phyloP scores from a whole-genome alignment of 1,140 invertebrate genomes.

The Mycetomoellerius zeteki region DNA sequence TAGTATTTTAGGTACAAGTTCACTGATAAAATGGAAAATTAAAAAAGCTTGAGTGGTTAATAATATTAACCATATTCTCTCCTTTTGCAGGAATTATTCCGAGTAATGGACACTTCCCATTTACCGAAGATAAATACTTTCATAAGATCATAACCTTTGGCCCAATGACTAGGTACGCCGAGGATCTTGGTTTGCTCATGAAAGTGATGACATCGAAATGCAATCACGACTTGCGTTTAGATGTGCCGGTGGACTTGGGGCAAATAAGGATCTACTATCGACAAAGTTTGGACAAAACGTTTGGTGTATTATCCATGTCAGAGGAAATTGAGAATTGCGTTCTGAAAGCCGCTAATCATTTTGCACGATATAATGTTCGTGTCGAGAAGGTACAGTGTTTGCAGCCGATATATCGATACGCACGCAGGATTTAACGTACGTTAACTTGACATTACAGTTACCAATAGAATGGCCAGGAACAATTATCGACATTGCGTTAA shows the following conservation, averaged over 20 bases:
- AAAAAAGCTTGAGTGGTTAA: neutral
- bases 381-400: slow-evolving; percentile 79
- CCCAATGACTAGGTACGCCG: slow-evolving; percentile 93
- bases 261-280: slow-evolving; percentile 90
- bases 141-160: slow-evolving; percentile 89
- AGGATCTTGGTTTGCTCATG: slow-evolving; percentile 91
- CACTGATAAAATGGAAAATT: neutral
- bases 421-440: neutral
- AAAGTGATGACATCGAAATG: slow-evolving; percentile 87
- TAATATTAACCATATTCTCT: neutral
- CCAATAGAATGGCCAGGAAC: slow-evolving; percentile 30
- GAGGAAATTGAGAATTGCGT: slow-evolving; percentile 86
- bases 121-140: slow-evolving; percentile 85
- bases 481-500: neutral
- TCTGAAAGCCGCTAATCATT: slow-evolving; percentile 84
- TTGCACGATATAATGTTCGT: slow-evolving; percentile 80
- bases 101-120: slow-evolving; percentile 88
- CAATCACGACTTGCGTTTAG: slow-evolving; percentile 84
- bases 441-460: slow-evolving; percentile 45
- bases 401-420: neutral
- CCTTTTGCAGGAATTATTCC: slow-evolving; percentile 86
- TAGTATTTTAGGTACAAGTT: neutral
- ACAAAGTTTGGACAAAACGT: slow-evolving; percentile 88
- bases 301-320: slow-evolving; percentile 86
- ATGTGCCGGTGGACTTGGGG: slow-evolving; percentile 87